Evolutionary conservation across 2,797 vertebrate genomes (phyloP).

Genomic region (Propithecus perrieri): DNA sequence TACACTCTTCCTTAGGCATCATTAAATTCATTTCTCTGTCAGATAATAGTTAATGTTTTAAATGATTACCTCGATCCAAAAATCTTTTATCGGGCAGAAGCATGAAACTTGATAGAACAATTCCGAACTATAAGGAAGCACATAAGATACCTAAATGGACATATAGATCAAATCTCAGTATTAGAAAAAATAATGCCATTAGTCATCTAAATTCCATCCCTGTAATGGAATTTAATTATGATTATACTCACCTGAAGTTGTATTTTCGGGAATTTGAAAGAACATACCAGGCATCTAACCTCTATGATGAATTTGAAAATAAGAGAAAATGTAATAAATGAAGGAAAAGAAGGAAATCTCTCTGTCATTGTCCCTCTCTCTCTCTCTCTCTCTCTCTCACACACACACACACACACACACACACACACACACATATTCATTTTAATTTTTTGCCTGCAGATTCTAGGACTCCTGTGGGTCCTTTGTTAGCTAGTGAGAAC

Average conservation of each 20-base stretch:
- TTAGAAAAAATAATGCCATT: not conserved
- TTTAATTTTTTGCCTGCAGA: not conserved
- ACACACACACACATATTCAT: not conserved
- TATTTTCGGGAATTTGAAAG: conserved; percentile 21
- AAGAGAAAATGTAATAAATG: not conserved
- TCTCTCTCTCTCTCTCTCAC: not conserved
- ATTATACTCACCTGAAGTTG: not conserved
- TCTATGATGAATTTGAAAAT: not conserved
- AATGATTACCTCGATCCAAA: conserved; percentile 53
- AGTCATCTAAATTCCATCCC: conserved; percentile 16
- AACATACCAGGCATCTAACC: not conserved
- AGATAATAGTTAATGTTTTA: conserved; percentile 49
- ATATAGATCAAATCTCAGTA: conserved; percentile 58
- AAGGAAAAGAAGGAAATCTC: not conserved
- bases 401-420: not conserved
- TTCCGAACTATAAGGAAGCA: conserved; percentile 2
- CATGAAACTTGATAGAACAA: conserved; percentile 55
- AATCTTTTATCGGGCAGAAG: conserved; percentile 70
- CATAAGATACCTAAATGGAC: not conserved
- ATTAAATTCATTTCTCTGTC: conserved; percentile 48
- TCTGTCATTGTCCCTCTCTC: not conserved
- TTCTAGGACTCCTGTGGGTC: not conserved
- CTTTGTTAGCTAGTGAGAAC: not conserved
- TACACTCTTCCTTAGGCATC: not conserved
- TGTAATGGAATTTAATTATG: conserved; percentile 71